These are phyloP conservation scores for Chamaetylas fuelleborni DNA, from an alignment of 2,113 vertebrate genomes.

Conservation along the genomic window DNA sequence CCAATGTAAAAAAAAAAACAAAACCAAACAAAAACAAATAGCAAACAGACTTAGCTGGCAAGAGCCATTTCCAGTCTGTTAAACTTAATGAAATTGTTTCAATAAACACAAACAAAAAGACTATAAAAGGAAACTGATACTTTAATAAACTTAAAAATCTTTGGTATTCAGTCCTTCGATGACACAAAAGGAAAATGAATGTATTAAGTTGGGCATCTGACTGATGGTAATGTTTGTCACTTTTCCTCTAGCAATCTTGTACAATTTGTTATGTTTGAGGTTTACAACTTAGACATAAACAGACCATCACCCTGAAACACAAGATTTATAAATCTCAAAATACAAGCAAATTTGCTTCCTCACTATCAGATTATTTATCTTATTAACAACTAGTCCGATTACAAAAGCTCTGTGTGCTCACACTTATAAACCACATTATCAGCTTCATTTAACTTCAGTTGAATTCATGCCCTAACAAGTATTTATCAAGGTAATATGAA, in stretches of 20 bases:
- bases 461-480: slow-evolving; percentile 44
- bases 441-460: slow-evolving; percentile 30
- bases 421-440: slow-evolving; percentile 22
- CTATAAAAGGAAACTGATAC: background rate
- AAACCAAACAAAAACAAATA: background rate
- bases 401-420: background rate
- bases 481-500: slow-evolving; percentile 47
- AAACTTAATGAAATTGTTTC: background rate
- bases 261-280: background rate
- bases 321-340: background rate
- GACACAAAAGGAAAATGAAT: background rate
- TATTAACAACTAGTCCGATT: background rate
- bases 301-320: background rate
- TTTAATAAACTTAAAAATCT: background rate
- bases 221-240: background rate
- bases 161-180: background rate
- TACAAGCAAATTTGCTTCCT: background rate
- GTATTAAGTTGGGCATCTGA: background rate
- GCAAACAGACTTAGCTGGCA: background rate
- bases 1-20: background rate
- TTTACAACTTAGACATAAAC: background rate
- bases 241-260: background rate
- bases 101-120: background rate
- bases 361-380: background rate
- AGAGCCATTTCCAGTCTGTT: background rate